Evolutionary conservation across 2,888 invertebrate species (phyloP).

Genomic region (Campoletis raptor): DNA sequence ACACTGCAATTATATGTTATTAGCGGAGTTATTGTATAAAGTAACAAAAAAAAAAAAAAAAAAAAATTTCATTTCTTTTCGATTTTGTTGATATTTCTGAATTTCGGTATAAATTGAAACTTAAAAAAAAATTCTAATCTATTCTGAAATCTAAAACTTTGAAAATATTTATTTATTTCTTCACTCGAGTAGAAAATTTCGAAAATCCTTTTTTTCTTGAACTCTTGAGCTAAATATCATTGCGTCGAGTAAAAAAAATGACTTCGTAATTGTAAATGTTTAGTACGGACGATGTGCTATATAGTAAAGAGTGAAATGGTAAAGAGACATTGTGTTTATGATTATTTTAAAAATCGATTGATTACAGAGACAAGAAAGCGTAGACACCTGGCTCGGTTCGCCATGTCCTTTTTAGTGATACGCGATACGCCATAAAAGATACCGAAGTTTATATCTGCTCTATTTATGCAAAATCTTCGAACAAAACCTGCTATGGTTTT

Average conservation of each 20-base stretch:
- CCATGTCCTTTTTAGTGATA: conserved; percentile 37
- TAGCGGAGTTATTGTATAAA: not conserved
- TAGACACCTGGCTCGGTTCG: conserved; percentile 13
- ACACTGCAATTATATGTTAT: not conserved
- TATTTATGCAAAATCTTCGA: conserved; percentile 19
- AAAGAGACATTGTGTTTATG: not conserved
- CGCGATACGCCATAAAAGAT: conserved; percentile 21
- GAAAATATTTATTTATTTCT: no score
- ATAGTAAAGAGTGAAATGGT: not conserved
- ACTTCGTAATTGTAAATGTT: no score
- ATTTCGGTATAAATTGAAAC: no score
- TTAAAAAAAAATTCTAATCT: no score
- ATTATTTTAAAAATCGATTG: conserved; percentile 16
- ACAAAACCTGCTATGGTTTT: conserved; percentile 3
- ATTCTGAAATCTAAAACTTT: no score
- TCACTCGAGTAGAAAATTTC: no score
- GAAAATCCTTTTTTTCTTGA: no score
- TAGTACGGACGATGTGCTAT: no score
- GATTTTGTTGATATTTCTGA: no score
- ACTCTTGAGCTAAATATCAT: no score
- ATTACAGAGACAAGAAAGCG: not conserved
- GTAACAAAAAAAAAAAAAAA: not conserved
- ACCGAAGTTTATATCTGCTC: conserved; percentile 10
- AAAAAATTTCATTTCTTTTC: no score
- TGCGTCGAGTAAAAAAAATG: no score